Evolutionary conservation across 2,888 invertebrate genomes (phyloP), one percentile per base, ranked within the genome.

Genomic region (Metellina segmentata): DNA sequence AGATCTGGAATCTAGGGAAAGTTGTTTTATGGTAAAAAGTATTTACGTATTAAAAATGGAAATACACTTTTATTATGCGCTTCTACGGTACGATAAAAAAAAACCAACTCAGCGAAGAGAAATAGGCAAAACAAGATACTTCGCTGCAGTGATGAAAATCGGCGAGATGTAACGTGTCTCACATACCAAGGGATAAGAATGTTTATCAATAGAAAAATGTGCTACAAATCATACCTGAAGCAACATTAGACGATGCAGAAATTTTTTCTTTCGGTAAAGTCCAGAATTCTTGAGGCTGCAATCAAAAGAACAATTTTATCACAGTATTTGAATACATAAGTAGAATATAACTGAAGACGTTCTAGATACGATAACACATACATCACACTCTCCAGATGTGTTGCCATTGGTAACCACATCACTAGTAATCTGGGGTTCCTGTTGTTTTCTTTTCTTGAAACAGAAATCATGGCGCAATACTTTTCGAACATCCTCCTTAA

Each of bases 261-360:
- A 78, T 82, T 49, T 77, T 85, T 78, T 90, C 89, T 20, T 77
- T 90, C 6, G 83, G 77, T 8, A 81, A 53, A 51, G 69, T 78
- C 81, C 91, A 87, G 72, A 88, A 91, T 74, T 83, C 82, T 87
- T 82, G 77, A 51, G 78, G 48, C 91, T 91, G 81, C 86, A 82
- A 82, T 70, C 11, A 69, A 75, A 70, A 74, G 8, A 19, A 49
- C 52, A 72, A 19, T 7, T 51, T 61, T 81, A 5, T 34, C 19
- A 51, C 77, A 69, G 16, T 5, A 52, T 16, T 19, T 19, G 7
- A 53, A 20, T 74, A 34, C 4, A 16, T 52, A n/a, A 52, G 52
- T n/a, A 79, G 51, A 19, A 79, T 19, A 52, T n/a, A 13, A 52
- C 16, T n/a, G n/a, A 52, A 16, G n/a, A 79, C 8, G 5, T 20